Evolutionary conservation across 2,797 vertebrate species (phyloP), one percentile per base, ranked within the genome.

Genomic region (Alectoris magna): DNA sequence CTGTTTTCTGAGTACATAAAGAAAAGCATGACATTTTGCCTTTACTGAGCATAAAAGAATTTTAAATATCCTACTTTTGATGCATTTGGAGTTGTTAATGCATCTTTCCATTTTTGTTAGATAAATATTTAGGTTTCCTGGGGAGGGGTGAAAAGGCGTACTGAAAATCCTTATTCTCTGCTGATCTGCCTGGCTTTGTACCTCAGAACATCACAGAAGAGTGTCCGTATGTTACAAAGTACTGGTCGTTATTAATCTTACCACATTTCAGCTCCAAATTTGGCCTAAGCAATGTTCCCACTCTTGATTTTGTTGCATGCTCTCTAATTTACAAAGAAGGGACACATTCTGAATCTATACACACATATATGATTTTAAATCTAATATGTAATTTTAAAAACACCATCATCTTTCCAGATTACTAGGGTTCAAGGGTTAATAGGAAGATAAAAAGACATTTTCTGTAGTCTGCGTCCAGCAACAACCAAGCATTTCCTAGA

Each of bases 221-320:
- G 10, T 46, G 14, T 48, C 62, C 46, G 11, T 34, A 59, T 10
- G 9, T 49, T 67, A 26, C 41, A 80, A 11, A 19, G 39, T 29
- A 77, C 13, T 41, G 36, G 29, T 23, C 22, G 69, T 63, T 59
- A 63, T 18, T 10, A 29, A 70, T 56, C 16, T 80, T 7, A 26
- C 71, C 51, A 10, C 10, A 68, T 55, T 90, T 80, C 64, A 73
- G n/a, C 94, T 91, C 79, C 88, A 76, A 87, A 90, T 87, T 34
- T 83, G 43, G 31, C 76, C 23, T 91, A 63, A 83, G 66, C 78
- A 84, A n/a, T 34, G 39, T 14, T 63, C 21, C 18, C n/a, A 55
- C 6, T 76, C 21, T 3, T 34, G 43, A 66, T 75, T 83, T 93
- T 73, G 22, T 43, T 60, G 12, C 38, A 38, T 22, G 31, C 19